Evolutionary conservation across 2,113 vertebrate species (phyloP), one percentile per base, ranked within the genome.

Genomic region (Stomatorhinus ivindoensis): DNA sequence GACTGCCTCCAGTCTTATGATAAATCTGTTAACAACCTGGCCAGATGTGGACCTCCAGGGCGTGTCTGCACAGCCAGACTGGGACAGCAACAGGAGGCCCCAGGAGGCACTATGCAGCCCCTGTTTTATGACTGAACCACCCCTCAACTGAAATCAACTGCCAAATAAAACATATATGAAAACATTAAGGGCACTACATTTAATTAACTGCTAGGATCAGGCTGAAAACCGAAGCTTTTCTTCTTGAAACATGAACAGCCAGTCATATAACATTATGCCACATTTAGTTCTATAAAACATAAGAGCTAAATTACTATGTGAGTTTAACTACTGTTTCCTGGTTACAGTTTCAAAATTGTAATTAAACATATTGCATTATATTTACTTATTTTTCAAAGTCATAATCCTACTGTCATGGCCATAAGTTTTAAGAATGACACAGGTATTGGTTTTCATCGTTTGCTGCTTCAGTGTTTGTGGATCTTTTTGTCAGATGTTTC

Each of bases 1-100:
- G 24, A 39, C 24, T 15, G 42, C 55, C 65, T 90, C 87, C 80
- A 89, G 3, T 83, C 19, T 46, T 83, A 58, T 86, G 61, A 58
- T 80, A 87, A 88, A 89, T 69, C 48, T 44, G 51, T 13, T 90
- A 88, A 88, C 31, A 48, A 48, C 76, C 19, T n/a, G 24, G 46
- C 88, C 90, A 87, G 80, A 89, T 46, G 76, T 39, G 42, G 73
- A 69, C 4, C 61, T 46, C 31, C 46, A 27, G 31, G 15, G 2
- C 27, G 86, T 58, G 87, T 69, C 61, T 73, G 35, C 73, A 76
- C 85, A 86, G 46, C 61, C 42, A 17, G 47, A 82, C 76, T 7
- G 31, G 76, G 76, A 82, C 44, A 39, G 42, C 42, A 83, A 42
- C 21, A 47, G 42, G 80, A 31, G 80, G 17, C 21, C 82, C 19